Percentiles rank a stretch among this genome's conserved stretches.
phyloP scores from a whole-genome alignment of 1,140 invertebrate species.

The Drosophila burlai region DNA sequence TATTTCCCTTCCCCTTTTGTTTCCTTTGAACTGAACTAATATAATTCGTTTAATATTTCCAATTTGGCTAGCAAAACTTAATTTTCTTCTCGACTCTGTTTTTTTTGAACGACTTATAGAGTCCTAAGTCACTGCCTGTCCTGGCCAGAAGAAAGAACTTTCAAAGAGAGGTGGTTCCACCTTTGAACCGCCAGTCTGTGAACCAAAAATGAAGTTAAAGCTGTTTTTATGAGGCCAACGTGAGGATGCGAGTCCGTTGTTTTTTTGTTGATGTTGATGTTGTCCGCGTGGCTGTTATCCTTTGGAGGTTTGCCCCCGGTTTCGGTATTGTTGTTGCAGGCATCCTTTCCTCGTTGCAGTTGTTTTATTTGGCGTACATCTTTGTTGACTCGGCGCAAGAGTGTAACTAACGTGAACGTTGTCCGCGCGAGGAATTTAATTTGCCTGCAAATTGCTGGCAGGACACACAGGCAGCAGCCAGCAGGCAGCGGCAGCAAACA shows the following conservation, averaged over 20 bases:
- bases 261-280: slow-evolving; percentile 24
- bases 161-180: slow-evolving; percentile 11
- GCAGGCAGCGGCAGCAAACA: slow-evolving; percentile 21
- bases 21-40: neutral
- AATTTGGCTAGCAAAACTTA: neutral
- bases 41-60: neutral
- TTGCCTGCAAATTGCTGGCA: slow-evolving; percentile 53
- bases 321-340: slow-evolving; percentile 34
- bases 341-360: slow-evolving; percentile 33
- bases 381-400: slow-evolving; percentile 69
- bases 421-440: slow-evolving; percentile 69
- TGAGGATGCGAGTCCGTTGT: slow-evolving; percentile 20
- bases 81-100: neutral
- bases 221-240: slow-evolving; percentile 66
- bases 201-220: slow-evolving; percentile 56
- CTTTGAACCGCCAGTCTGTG: neutral
- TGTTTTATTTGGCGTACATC: slow-evolving; percentile 71
- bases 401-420: slow-evolving; percentile 63
- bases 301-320: slow-evolving; percentile 35
- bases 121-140: slow-evolving; percentile 11
- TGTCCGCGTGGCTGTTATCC: slow-evolving; percentile 42
- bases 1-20: no score
- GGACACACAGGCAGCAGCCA: slow-evolving; percentile 22
- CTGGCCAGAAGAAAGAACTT: slow-evolving; percentile 2
- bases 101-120: neutral